Base-by-base conservation (phyloP, 2,797 vertebrate species). In the Champsocephalus gunnari region DNA sequence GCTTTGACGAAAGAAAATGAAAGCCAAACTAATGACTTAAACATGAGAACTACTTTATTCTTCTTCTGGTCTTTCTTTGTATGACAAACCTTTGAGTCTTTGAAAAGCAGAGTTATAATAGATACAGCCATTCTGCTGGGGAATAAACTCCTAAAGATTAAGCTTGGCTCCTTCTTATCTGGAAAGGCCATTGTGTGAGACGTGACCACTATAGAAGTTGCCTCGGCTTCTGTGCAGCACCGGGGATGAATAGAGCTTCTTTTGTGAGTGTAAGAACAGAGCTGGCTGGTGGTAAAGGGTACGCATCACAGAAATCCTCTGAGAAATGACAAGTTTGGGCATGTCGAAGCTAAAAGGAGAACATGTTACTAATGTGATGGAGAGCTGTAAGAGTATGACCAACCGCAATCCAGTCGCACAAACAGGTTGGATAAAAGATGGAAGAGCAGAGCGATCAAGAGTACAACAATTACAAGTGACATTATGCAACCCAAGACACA, bases 111-210 rank as follows among this genome's bases (percentile, higher is more conserved):
- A 56, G 49, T 51, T 66, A 65, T 53, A 73, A 68, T 12, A 76
- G 53, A 59, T 62, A 44, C 44, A 47, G 45, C 61, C 38, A 49
- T 48, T 67, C 68, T 50, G 58, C 49, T 17, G 48, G 66, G 53
- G 62, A 73, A 77, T 75, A 47, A 71, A 79, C 68, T 73, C 66
- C 71, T 59, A 66, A 58, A 82, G 73, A 83, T 81, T 74, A 82
- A 66, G 57, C 69, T 3, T 24, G 65, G 61, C 50, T 67, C 77
- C 47, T 14, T 85, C 63, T 81, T 81, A 89, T 88, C 73, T 85
- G 80, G 57, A 76, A 72, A 71, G 28, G 58, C 60, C 44, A 76
- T 41, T 67, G 66, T 62, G 47, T 3, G 4, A 74, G 53, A 79
- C 2, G 4, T 72, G 78, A 73, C 57, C 64, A 17, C 48, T 59